Conservation (phyloP, 2,113 vertebrate species). For the Xenopus tropicalis region UCB_Xtro_10.0 CM004445.2:18975001-18975500, state of each 20-base stretch:
- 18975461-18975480: conserved; percentile 46
- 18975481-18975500: conserved; percentile 29
- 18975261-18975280: conserved; percentile 6
- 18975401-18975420: not conserved
- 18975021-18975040: too few relatives aligned
- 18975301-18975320: conserved; percentile 18
- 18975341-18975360: not conserved
- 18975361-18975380: not conserved
- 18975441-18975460: conserved; percentile 42
- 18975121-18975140: too few relatives aligned
- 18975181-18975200: too few relatives aligned
- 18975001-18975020: too few relatives aligned
- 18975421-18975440: conserved; percentile 18
- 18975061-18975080: too few relatives aligned
- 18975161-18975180: too few relatives aligned
- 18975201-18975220: too few relatives aligned
- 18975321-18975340: not conserved
- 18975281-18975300: conserved; percentile 32
- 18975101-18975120: too few relatives aligned
- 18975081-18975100: too few relatives aligned
- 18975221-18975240: too few relatives aligned
- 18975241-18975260: not conserved
- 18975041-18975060: too few relatives aligned
- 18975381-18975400: not conserved
- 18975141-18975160: too few relatives aligned